Evolutionary conservation across 1,140 invertebrate species (phyloP).

Genomic region (Penaeus chinensis): DNA sequence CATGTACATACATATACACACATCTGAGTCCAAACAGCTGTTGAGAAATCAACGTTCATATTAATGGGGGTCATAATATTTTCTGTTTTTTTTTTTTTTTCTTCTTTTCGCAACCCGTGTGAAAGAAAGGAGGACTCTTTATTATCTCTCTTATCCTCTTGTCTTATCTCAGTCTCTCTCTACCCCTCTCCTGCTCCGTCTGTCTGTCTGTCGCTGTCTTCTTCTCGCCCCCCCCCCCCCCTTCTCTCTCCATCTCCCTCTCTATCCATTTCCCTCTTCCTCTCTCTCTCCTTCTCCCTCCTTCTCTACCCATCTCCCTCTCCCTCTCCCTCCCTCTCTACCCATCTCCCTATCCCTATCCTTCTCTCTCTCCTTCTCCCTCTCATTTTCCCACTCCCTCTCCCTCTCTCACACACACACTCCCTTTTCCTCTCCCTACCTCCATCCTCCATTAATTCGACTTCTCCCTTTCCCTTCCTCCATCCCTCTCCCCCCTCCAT

Average conservation of each 20-base stretch:
- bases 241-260: not conserved
- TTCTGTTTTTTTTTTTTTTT: no score
- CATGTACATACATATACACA: no score
- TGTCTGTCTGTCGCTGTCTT: not conserved
- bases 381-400: not conserved
- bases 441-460: not conserved
- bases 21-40: no score
- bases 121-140: no score
- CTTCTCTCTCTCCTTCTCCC: not conserved
- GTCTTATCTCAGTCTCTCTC: no score
- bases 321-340: conserved; percentile 8
- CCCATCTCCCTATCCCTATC: not conserved
- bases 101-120: no score
- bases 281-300: no score
- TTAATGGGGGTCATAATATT: no score
- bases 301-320: not conserved
- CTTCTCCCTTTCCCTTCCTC: not conserved
- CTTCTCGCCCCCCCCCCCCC: not conserved
- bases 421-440: not conserved
- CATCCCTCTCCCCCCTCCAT: not conserved
- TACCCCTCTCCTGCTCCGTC: no score
- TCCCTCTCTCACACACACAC: not conserved
- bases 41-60: no score
- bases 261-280: not conserved
- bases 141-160: no score